These are phyloP conservation scores for Limnodromus scolopaceus DNA, from an alignment of 2,797 vertebrate genomes.

Conservation along the genomic window DNA sequence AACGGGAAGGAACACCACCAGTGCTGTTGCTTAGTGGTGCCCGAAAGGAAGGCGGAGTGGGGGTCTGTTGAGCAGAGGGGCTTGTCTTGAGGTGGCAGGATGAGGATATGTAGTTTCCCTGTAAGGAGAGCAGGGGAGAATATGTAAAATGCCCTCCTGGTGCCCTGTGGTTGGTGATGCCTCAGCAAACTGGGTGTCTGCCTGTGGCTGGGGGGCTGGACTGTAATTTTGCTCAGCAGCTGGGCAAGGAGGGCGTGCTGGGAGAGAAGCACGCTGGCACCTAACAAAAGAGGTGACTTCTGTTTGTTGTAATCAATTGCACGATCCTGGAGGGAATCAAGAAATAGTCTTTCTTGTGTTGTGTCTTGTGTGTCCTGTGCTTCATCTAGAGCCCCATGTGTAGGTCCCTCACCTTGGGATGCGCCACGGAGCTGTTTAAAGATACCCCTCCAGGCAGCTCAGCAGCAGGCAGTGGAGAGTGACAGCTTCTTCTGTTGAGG, in stretches of 20 bases:
- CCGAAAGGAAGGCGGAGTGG: background rate
- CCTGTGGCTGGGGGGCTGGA: background rate
- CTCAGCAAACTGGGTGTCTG: background rate
- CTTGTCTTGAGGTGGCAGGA: background rate
- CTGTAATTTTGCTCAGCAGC: background rate
- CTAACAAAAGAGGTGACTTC: background rate
- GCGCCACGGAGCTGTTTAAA: background rate
- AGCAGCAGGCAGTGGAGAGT: background rate
- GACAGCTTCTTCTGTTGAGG: background rate
- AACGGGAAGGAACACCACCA: background rate
- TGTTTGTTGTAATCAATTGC: background rate
- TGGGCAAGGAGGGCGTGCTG: background rate
- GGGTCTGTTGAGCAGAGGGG: background rate
- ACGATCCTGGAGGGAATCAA: background rate
- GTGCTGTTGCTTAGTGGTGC: background rate
- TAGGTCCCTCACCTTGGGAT: background rate
- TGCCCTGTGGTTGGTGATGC: background rate
- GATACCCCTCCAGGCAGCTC: background rate
- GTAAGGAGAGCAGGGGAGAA: background rate
- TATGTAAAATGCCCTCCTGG: background rate
- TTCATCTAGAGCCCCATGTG: background rate
- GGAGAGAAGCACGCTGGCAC: accelerated
- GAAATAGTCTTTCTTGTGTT: background rate
- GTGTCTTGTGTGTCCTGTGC: background rate
- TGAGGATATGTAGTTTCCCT: background rate